These are phyloP conservation scores for Aphidoletes aphidimyza DNA, from an alignment of 2,888 invertebrate species.

Conservation along the genomic window DNA sequence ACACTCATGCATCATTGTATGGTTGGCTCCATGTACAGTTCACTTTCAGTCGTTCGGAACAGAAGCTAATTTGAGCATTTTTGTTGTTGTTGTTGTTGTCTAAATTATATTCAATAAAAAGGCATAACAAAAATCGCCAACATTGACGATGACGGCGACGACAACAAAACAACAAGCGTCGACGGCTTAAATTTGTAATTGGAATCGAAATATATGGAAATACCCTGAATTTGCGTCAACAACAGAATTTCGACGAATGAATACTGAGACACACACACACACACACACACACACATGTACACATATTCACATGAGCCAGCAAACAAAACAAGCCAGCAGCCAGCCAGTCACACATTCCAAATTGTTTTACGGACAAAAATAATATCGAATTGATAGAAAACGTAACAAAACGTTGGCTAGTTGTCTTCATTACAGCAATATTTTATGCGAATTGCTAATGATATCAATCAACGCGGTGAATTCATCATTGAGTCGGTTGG, in stretches of 20 bases:
- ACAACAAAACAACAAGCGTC: slow-evolving; percentile 38
- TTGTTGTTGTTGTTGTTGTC: too few relatives aligned
- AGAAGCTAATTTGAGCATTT: neutral
- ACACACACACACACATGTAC: too few relatives aligned
- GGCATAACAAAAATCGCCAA: neutral
- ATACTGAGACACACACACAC: too few relatives aligned
- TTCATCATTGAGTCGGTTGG: slow-evolving; percentile 5
- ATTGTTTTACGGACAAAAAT: neutral
- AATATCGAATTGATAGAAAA: neutral
- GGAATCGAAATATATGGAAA: neutral
- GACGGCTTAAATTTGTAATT: neutral
- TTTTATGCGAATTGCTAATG: neutral
- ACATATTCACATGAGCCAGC: too few relatives aligned
- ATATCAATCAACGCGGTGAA: slow-evolving; percentile 40
- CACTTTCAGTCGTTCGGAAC: slow-evolving; percentile 35
- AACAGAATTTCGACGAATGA: neutral
- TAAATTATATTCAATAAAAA: neutral
- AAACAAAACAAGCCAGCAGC: neutral
- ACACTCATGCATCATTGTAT: neutral
- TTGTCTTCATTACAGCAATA: neutral
- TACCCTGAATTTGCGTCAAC: slow-evolving; percentile 6
- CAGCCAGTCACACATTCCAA: too few relatives aligned
- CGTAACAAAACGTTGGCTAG: neutral
- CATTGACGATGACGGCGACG: neutral
- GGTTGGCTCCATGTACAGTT: too few relatives aligned